These are phyloP conservation scores for Bovichtus diacanthus DNA, from an alignment of 2,797 vertebrate species.

Conservation along the genomic window DNA sequence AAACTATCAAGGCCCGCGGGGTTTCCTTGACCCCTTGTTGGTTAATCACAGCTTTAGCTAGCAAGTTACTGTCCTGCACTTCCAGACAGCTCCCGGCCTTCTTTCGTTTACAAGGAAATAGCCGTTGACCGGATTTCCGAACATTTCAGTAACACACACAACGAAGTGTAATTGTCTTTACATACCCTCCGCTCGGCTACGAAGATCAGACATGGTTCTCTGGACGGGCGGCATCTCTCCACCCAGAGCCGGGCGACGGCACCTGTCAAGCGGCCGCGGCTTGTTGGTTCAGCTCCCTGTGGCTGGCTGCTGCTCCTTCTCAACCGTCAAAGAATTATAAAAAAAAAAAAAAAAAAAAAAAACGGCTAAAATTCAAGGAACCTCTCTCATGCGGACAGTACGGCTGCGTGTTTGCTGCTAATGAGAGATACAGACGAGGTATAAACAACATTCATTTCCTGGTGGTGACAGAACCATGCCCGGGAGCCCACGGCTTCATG, in stretches of 20 bases:
- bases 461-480: constrained; percentile 43
- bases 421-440: constrained; percentile 18
- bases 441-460: constrained; percentile 45
- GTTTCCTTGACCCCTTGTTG: constrained; percentile 34
- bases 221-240: constrained; percentile 91
- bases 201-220: constrained; percentile 94
- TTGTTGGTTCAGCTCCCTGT: constrained; percentile 48
- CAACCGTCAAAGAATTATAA: constrained; percentile 59
- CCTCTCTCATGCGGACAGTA: constrained; percentile 53
- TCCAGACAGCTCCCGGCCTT: constrained; percentile 52
- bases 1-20: constrained; percentile 30
- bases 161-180: constrained; percentile 14
- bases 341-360: constrained; percentile 41
- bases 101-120: constrained; percentile 11
- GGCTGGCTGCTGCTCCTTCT: constrained; percentile 43
- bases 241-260: constrained; percentile 67
- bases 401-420: constrained; percentile 27
- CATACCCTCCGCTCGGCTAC: constrained; percentile 92
- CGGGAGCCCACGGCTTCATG: constrained; percentile 46
- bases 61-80: constrained; percentile 54
- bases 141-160: constrained; percentile 1
- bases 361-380: constrained; percentile 51
- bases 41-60: constrained; percentile 53
- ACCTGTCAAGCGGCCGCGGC: constrained; percentile 81
- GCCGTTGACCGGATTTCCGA: not conserved